Base-by-base conservation (phyloP, 2,797 vertebrate genomes). In the Anas capensis region DNA sequence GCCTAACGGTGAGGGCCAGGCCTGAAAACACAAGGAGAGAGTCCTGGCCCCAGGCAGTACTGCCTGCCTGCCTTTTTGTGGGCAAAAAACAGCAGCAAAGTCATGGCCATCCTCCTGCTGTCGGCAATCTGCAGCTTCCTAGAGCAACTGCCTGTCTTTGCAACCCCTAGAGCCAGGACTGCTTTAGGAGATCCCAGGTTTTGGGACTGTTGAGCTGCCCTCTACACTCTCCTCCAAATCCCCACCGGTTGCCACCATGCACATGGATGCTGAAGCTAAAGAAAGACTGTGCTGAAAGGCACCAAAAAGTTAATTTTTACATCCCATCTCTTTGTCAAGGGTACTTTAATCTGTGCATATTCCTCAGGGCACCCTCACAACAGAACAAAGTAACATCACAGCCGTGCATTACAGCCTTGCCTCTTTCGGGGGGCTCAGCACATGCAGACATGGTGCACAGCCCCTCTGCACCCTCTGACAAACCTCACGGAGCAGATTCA, bases 401-500 rank as follows among this genome's bases (percentile, higher is more conserved):
- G 46, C 57, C n/a, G 42, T 4, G 33, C 2, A 0, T n/a, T 85
- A 60, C 0, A 3, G 56, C 29, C 42, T 46, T 38, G 33, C 8
- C 44, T 57, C 49, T 49, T n/a, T 0, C 2, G 23, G 46, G 49
- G 64, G 15, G 20, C 72, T 91, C 58, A 38, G 65, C 60, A 69
- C 72, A n/a, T 0, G 1, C 27, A 85, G 86, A 64, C 40, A 27
- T 33, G 21, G 64, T 46, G 64, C 71, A 70, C 83, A 90, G 77
- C 75, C 69, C 57, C 69, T 51, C 61, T 61, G 90, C 78, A 58
- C 36, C 49, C 44, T 54, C 42, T 49, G 7, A 2, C n/a, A 24
- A 27, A 48, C n/a, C 72, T 54, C 8, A 61, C 21, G 24, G 46
- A 69, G 29, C 38, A 40, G 14, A 4, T 5, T 23, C 8, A 57